Percentiles rank a stretch among this genome's conserved stretches.
Conservation (phyloP, 53 echinoderm and acorn worm species). For the Echinometra lucunter region DNA sequence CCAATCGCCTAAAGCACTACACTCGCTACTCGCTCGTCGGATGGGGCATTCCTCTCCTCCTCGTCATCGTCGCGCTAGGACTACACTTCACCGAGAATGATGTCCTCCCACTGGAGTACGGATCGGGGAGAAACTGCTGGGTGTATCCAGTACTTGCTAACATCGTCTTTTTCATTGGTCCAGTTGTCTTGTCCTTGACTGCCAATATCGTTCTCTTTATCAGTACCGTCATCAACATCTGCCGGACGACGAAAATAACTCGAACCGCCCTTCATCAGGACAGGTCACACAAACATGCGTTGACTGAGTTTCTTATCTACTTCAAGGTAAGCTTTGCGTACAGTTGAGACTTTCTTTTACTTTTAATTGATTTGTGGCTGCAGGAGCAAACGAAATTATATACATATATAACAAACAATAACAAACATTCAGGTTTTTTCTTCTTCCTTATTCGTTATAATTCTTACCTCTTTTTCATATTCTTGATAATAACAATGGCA, state of each 20-base stretch:
- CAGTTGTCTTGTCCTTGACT: conserved; percentile 22
- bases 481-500: too few species aligned
- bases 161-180: conserved; percentile 23
- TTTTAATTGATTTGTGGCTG: too few species aligned
- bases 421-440: too few species aligned
- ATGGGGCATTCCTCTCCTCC: conserved; percentile 8
- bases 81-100: conserved; percentile 55
- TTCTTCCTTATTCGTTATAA: too few species aligned
- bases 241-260: conserved; percentile 36
- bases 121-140: conserved; percentile 44
- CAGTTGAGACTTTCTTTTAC: background rate
- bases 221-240: conserved; percentile 3
- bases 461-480: too few species aligned
- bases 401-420: too few species aligned
- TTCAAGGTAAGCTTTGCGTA: background rate
- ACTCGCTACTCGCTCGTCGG: background rate
- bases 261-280: background rate
- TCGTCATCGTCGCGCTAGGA: background rate
- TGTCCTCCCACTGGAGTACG: conserved; percentile 40
- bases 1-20: background rate
- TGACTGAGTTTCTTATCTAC: conserved; percentile 24
- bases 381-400: too few species aligned
- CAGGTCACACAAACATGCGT: conserved; percentile 5
- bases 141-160: conserved; percentile 48
- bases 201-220: conserved; percentile 19